Conservation (phyloP, 2,888 invertebrate genomes). For the Diadegma fenestrale region DNA sequence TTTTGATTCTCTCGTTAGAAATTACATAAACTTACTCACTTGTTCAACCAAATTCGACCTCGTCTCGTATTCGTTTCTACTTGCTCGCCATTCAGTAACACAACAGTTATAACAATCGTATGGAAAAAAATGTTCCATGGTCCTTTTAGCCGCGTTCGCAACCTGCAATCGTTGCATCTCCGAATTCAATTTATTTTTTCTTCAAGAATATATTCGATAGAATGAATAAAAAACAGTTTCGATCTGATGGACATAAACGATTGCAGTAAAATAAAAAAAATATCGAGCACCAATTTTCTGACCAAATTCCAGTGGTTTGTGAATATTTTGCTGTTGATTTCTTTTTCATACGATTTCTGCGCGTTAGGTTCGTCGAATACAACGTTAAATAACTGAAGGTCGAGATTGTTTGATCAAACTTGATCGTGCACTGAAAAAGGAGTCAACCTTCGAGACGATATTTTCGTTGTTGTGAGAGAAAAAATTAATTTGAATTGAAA, state of each 20-base stretch:
- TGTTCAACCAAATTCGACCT: background rate
- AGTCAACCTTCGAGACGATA: conserved; percentile 29
- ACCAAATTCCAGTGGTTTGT: no score
- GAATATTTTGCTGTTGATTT: no score
- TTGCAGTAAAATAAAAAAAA: no score
- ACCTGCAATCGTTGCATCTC: background rate
- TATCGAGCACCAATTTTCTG: no score
- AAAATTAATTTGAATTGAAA: conserved; percentile 5
- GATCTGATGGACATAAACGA: no score
- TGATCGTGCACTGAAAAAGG: conserved; percentile 8
- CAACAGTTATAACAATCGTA: background rate
- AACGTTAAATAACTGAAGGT: conserved; percentile 32
- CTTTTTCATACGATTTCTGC: conserved; percentile 30
- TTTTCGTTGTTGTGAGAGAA: background rate
- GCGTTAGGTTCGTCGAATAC: conserved; percentile 11
- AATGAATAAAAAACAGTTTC: no score
- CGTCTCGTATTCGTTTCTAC: background rate
- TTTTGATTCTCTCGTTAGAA: conserved; percentile 8
- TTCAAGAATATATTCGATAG: background rate
- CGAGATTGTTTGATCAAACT: conserved; percentile 62
- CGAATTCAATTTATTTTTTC: background rate
- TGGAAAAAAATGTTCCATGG: background rate
- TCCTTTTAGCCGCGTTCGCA: background rate
- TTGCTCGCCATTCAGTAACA: no score
- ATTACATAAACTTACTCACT: conserved; percentile 20